Conservation (phyloP, 2,113 vertebrate species). For the Saccopteryx bilineata region DNA sequence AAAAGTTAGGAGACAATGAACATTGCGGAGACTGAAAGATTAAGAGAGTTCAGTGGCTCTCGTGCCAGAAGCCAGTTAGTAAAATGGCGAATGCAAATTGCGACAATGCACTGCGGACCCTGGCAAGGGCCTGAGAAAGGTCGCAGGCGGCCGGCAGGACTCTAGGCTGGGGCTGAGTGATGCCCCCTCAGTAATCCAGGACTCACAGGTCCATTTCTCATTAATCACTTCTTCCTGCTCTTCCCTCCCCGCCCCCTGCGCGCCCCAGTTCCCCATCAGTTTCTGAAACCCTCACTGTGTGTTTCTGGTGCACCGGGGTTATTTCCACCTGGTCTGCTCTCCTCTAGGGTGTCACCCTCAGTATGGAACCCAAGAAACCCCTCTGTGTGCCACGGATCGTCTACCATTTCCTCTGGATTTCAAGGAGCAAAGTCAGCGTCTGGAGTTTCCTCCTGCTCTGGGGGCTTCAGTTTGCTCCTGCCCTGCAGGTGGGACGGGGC, state of each 20-base stretch:
- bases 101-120: background rate
- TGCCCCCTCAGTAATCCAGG: background rate
- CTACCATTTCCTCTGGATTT: background rate
- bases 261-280: background rate
- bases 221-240: background rate
- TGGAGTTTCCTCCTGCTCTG: background rate
- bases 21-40: background rate
- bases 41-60: background rate
- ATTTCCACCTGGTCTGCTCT: background rate
- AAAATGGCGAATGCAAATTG: background rate
- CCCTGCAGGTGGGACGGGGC: background rate
- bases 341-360: background rate
- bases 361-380: background rate
- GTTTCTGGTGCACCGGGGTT: background rate
- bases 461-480: background rate
- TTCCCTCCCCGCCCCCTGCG: background rate
- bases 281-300: background rate
- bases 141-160: background rate
- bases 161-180: background rate
- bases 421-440: background rate
- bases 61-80: conserved; percentile 18
- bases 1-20: conserved; percentile 56
- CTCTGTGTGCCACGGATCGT: background rate
- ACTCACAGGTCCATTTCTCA: background rate
- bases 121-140: background rate